Conservation (phyloP, 2,113 vertebrate species). For the Oriolus oriolus region DNA sequence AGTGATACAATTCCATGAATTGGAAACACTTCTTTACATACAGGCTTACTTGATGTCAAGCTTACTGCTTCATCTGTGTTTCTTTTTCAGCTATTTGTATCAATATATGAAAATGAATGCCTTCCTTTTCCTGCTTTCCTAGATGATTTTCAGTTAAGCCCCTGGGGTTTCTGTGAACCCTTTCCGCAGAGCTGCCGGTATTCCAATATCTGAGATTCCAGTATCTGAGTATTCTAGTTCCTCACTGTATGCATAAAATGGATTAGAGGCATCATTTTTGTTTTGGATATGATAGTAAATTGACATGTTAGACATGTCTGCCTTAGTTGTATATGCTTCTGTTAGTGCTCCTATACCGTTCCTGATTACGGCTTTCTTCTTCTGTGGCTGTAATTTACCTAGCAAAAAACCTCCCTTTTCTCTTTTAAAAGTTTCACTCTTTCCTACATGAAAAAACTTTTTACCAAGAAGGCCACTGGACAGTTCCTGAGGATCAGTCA, state of each 20-base stretch:
- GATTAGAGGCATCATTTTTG: neutral
- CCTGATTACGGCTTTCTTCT: neutral
- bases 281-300: neutral
- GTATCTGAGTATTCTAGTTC: neutral
- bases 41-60: accelerated
- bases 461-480: neutral
- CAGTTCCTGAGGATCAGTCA: neutral
- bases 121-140: neutral
- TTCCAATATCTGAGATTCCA: neutral
- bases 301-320: neutral
- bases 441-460: neutral
- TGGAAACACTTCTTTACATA: neutral
- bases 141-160: neutral
- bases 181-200: neutral
- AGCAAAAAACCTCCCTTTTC: neutral
- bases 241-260: neutral
- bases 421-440: neutral
- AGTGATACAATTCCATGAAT: too few species aligned
- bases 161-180: neutral
- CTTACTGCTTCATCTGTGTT: neutral
- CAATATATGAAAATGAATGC: neutral
- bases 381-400: neutral
- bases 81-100: neutral
- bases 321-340: neutral
- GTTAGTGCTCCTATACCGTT: neutral